Conservation (phyloP, 2,888 invertebrate genomes). For the Erebia palarica region DNA sequence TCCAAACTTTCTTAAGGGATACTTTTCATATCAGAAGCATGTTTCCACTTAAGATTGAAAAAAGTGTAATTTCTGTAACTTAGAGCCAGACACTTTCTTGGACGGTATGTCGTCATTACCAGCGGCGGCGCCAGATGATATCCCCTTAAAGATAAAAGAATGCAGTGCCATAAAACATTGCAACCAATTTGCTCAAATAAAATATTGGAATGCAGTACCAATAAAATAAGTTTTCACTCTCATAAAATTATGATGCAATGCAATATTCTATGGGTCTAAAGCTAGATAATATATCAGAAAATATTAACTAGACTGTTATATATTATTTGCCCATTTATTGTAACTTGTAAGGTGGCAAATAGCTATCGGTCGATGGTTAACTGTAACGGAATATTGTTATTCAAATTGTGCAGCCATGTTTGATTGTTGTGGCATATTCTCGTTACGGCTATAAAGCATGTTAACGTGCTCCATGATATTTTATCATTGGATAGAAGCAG, state of each 20-base stretch:
- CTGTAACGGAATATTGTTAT: conserved; percentile 34
- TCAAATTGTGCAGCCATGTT: conserved; percentile 24
- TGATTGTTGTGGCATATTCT: conserved; percentile 31
- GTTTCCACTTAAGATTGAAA: background rate
- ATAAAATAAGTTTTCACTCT: conserved; percentile 31
- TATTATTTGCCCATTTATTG: conserved; percentile 32
- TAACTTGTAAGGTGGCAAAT: conserved; percentile 32
- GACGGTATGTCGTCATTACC: conserved; percentile 3
- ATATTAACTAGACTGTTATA: conserved; percentile 33
- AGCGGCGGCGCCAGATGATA: conserved; percentile 1
- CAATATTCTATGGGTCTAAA: conserved; percentile 29
- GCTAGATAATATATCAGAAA: conserved; percentile 36
- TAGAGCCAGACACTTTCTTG: background rate
- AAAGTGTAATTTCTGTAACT: background rate
- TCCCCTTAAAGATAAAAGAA: conserved; percentile 11
- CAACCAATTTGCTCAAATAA: conserved; percentile 25
- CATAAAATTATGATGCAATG: conserved; percentile 32
- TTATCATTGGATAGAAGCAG: too few species aligned
- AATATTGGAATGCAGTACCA: conserved; percentile 26
- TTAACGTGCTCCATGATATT: too few species aligned
- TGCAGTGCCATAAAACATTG: conserved; percentile 19
- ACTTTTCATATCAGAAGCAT: background rate
- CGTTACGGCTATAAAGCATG: background rate
- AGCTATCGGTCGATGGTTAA: conserved; percentile 33
- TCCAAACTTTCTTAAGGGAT: too few species aligned